phyloP scores from a whole-genome alignment of 2,888 invertebrate genomes.

The Magallana nippona region DNA sequence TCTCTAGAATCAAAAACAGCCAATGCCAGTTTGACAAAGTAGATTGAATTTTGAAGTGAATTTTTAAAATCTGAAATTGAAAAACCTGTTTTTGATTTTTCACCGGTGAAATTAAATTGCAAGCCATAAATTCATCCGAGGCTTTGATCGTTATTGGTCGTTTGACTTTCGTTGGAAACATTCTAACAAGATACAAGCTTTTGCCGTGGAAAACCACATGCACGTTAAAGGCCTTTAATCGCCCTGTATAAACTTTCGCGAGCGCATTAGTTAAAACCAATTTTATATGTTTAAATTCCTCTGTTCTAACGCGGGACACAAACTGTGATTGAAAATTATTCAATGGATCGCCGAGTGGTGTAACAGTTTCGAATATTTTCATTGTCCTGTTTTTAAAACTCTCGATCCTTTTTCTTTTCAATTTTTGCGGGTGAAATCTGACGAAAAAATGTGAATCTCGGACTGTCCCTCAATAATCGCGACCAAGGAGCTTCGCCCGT shows the following conservation, averaged over 20 bases:
- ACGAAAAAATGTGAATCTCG: background rate
- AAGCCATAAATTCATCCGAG: background rate
- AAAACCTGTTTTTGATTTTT: background rate
- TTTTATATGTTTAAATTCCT: constrained; percentile 31
- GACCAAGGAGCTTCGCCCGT: background rate
- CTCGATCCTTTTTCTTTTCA: background rate
- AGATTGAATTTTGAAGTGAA: too few relatives aligned
- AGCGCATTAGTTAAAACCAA: constrained; percentile 31
- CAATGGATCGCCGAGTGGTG: constrained; percentile 12
- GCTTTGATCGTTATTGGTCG: constrained; percentile 26
- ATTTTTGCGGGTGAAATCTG: background rate
- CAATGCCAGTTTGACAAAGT: too few relatives aligned
- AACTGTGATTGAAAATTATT: constrained; percentile 25
- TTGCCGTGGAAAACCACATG: constrained; percentile 17
- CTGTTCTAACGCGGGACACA: background rate
- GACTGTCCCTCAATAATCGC: background rate
- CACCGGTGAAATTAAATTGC: background rate
- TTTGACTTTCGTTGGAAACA: background rate
- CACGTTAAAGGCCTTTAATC: constrained; percentile 19
- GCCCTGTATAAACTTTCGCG: constrained; percentile 26
- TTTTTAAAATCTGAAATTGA: too few relatives aligned
- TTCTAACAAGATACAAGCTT: background rate
- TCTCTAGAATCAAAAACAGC: too few relatives aligned
- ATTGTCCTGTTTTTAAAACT: constrained; percentile 7
- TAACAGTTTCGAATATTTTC: constrained; percentile 12